Evolutionary conservation across 2,888 invertebrate genomes (phyloP).

Genomic region (Lagria hirta): DNA sequence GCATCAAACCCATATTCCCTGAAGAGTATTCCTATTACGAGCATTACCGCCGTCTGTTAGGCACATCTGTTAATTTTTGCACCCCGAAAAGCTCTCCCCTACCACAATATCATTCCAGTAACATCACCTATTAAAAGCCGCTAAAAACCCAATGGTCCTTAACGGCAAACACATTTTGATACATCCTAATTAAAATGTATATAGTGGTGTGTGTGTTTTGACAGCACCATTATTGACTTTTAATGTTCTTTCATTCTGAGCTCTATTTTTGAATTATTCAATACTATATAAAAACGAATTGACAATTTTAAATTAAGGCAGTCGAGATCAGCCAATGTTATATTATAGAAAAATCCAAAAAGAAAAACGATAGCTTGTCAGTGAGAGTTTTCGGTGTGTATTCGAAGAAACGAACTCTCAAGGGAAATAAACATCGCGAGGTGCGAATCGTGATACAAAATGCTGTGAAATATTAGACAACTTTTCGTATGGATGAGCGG

Average conservation of each 20-base stretch:
- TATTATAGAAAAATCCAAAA: conserved; percentile 41
- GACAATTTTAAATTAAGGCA: conserved; percentile 50
- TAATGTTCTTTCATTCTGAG: conserved; percentile 8
- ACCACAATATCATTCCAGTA: conserved; percentile 40
- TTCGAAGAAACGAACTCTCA: conserved; percentile 40
- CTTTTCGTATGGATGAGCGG: conserved; percentile 56
- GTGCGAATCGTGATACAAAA: conserved; percentile 46
- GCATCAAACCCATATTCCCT: conserved; percentile 48
- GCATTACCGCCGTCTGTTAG: conserved; percentile 55
- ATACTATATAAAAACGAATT: conserved; percentile 32
- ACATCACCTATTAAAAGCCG: not conserved
- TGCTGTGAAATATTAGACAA: conserved; percentile 54
- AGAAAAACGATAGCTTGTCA: conserved; percentile 47
- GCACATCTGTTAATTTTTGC: conserved; percentile 58
- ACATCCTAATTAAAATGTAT: conserved; percentile 53
- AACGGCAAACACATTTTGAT: conserved; percentile 45
- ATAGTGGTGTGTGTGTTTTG: conserved; percentile 53
- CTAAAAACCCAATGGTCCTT: conserved; percentile 15
- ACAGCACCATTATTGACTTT: conserved; percentile 38
- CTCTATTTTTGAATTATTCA: conserved; percentile 12
- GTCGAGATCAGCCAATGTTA: conserved; percentile 39
- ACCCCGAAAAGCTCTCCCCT: conserved; percentile 44
- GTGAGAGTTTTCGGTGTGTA: conserved; percentile 34
- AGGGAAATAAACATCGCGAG: conserved; percentile 52
- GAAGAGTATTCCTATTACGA: conserved; percentile 46